Evolutionary conservation across 2,888 invertebrate genomes (phyloP).

Genomic region (Calameuta idolon): DNA sequence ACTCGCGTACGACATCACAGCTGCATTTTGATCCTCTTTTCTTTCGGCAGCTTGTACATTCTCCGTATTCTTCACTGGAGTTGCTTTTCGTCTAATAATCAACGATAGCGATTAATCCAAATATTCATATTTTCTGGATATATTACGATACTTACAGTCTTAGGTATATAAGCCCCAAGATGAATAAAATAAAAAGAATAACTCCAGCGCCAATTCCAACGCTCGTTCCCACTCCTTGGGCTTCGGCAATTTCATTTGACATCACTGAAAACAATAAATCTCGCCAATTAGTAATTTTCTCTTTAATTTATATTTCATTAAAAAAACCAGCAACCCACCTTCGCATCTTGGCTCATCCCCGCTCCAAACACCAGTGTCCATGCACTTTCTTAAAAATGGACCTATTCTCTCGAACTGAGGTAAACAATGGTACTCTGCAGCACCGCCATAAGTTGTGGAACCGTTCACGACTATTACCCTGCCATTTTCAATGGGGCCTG

Average conservation of each 20-base stretch:
- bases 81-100: constrained; percentile 79
- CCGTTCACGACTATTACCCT: constrained; percentile 88
- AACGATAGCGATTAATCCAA: constrained; percentile 24
- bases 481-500: constrained; percentile 84
- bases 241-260: constrained; percentile 70
- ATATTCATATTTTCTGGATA: constrained; percentile 10
- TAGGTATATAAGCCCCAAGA: constrained; percentile 84
- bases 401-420: constrained; percentile 87
- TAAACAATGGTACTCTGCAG: constrained; percentile 90
- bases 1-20: constrained; percentile 90
- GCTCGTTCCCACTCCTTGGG: constrained; percentile 81
- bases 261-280: constrained; percentile 41
- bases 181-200: constrained; percentile 81
- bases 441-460: constrained; percentile 84
- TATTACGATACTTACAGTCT: constrained; percentile 75
- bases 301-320: constrained; percentile 11
- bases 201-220: constrained; percentile 88
- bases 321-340: constrained; percentile 63
- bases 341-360: constrained; percentile 89
- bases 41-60: constrained; percentile 88
- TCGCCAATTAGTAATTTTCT: background rate
- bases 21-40: constrained; percentile 88
- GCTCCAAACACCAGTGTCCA: constrained; percentile 88
- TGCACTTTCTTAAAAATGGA: constrained; percentile 84
- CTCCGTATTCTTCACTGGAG: constrained; percentile 89